Percentiles rank a stretch among this genome's conserved stretches.
phyloP scores from a whole-genome alignment of 1,140 invertebrate species.

The Rhopalosiphum maidis region DNA sequence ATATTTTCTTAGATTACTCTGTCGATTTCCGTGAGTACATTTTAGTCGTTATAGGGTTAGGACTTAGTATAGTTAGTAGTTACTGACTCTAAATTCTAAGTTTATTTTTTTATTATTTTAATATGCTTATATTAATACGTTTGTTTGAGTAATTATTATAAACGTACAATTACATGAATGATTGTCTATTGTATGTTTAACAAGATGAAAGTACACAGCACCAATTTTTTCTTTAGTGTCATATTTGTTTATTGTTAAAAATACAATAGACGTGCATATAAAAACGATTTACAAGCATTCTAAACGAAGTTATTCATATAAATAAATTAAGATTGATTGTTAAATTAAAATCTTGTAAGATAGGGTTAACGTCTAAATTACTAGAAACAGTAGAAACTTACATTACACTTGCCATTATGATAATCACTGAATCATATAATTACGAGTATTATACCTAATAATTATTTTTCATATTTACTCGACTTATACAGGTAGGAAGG shows the following conservation, averaged over 20 bases:
- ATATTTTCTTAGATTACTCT: neutral
- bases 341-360: neutral
- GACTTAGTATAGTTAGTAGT: no score
- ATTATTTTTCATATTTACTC: neutral
- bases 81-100: no score
- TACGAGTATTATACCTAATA: neutral
- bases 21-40: neutral
- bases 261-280: neutral
- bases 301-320: neutral
- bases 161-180: neutral
- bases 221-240: neutral
- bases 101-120: neutral
- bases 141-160: neutral
- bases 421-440: neutral
- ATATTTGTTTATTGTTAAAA: neutral
- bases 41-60: neutral
- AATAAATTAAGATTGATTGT: neutral
- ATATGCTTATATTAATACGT: neutral
- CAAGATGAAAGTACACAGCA: neutral
- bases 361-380: neutral
- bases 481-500: neutral
- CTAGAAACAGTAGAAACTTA: neutral
- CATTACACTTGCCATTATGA: neutral
- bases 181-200: constrained; percentile 16
- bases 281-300: neutral